phyloP scores from a whole-genome alignment of 2,888 invertebrate species.

The Cataglyphis livida region DNA sequence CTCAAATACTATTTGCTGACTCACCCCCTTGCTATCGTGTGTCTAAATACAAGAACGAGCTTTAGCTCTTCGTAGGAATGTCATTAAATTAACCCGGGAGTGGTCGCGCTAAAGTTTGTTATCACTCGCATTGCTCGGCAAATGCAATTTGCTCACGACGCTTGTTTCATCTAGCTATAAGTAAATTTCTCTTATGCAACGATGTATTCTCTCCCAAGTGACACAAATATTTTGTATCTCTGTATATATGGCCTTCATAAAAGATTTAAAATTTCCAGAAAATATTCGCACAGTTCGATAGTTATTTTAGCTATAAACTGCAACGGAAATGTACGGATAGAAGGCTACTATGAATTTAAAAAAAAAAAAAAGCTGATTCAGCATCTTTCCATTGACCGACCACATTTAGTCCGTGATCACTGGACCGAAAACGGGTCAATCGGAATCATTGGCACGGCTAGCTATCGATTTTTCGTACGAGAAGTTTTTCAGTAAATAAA shows the following conservation, averaged over 20 bases:
- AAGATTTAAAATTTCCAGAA: neutral
- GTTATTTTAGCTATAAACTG: neutral
- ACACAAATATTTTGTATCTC: neutral
- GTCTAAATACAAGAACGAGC: slow-evolving; percentile 55
- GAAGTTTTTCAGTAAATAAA: slow-evolving; percentile 7
- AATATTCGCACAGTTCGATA: neutral
- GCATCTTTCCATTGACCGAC: slow-evolving; percentile 40
- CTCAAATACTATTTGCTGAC: slow-evolving; percentile 34
- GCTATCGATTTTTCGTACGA: slow-evolving; percentile 54
- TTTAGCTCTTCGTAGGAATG: slow-evolving; percentile 20
- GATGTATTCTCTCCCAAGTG: neutral
- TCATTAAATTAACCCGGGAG: slow-evolving; percentile 49
- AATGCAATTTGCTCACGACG: slow-evolving; percentile 21
- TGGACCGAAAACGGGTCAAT: slow-evolving; percentile 69
- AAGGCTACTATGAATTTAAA: neutral
- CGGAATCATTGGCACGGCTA: slow-evolving; percentile 57
- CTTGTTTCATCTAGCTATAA: neutral
- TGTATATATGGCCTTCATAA: neutral
- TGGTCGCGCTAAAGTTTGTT: slow-evolving; percentile 26
- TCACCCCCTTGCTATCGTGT: slow-evolving; percentile 27
- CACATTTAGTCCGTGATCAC: slow-evolving; percentile 42
- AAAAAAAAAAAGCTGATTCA: slow-evolving; percentile 23
- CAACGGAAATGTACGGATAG: neutral
- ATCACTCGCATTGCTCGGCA: neutral
- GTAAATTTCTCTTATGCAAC: neutral